phyloP scores from a whole-genome alignment of 2,888 invertebrate genomes.

The Abscondita cerata region DNA sequence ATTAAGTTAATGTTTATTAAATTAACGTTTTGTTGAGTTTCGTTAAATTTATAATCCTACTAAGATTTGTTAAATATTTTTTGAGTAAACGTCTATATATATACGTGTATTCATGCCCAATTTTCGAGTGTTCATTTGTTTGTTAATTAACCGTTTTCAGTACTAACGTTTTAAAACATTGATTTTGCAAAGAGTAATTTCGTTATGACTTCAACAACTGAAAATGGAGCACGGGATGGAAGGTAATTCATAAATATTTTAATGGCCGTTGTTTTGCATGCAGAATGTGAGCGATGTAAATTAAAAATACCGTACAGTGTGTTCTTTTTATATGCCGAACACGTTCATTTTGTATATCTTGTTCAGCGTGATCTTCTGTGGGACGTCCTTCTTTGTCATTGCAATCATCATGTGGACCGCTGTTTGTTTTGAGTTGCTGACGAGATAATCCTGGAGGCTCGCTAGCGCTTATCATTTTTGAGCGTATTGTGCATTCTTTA shows the following conservation, averaged over 20 bases:
- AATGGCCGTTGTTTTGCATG: conserved; percentile 23
- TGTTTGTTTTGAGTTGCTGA: conserved; percentile 38
- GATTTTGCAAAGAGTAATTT: conserved; percentile 22
- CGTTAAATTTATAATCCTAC: conserved; percentile 17
- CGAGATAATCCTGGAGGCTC: conserved; percentile 37
- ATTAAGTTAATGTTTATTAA: conserved; percentile 5
- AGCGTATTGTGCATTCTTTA: conserved; percentile 33
- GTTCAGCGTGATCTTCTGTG: conserved; percentile 21
- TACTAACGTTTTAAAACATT: conserved; percentile 29
- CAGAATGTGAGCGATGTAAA: conserved; percentile 21
- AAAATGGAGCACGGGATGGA: conserved; percentile 37
- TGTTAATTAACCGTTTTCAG: conserved; percentile 13
- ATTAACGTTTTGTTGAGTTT: conserved; percentile 15
- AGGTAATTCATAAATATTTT: conserved; percentile 37
- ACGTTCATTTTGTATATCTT: conserved; percentile 28
- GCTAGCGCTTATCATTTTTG: conserved; percentile 31
- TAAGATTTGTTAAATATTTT: too few species aligned
- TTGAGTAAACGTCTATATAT: not conserved
- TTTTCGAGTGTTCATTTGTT: conserved; percentile 24
- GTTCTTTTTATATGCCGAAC: conserved; percentile 24
- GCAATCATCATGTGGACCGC: conserved; percentile 24
- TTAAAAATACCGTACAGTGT: conserved; percentile 22
- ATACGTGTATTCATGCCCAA: conserved; percentile 10
- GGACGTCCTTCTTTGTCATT: conserved; percentile 26
- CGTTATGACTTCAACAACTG: conserved; percentile 33